Base-by-base conservation (phyloP, 2,888 invertebrate genomes). In the Trilocha varians region DNA sequence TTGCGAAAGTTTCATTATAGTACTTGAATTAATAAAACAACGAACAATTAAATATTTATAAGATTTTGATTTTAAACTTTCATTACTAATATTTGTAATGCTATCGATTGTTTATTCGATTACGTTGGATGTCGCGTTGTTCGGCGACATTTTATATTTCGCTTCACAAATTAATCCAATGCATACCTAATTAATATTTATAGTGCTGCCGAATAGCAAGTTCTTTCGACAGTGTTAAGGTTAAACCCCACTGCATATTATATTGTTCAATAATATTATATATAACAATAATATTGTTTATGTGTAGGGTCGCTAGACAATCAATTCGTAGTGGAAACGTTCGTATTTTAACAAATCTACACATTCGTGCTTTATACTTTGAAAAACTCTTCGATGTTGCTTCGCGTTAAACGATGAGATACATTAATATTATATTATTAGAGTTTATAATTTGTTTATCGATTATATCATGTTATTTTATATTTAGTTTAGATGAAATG, bases 281-380 rank as follows among this genome's bases (percentile, higher is more conserved):
- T 54, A 49, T 56, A 49, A 47, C 45, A 50, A 52, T 49, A 53
- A 48, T 61, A 63, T 67, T 59, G 62, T 59, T 70, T 68, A 64
- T 57, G 59, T 61, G 72, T 83, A 82, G 80, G 65, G 80, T 83
- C 82, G 84, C 83, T 83, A 83, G 84, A 79, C 82, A 74, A n/a
- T 78, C 70, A 69, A 75, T 73, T 74, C 64, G 71, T 83, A 80
- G 76, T 25, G 25, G 59, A 62, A 71, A 77, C 72, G 70, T 73
- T 75, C 69, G 65, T 71, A 68, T 58, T 61, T 57, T 65, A 63
- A 66, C 65, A 67, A 66, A 63, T 63, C 66, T 67, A 62, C 64
- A 70, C 67, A 61, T 64, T 65, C 65, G 71, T 73, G 82, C 82
- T 82, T 79, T 64, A 70, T 80, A 72, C 68, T 70, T 74, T 75